Base-by-base conservation (phyloP, 2,888 invertebrate species). In the Cosmia trapezina region DNA sequence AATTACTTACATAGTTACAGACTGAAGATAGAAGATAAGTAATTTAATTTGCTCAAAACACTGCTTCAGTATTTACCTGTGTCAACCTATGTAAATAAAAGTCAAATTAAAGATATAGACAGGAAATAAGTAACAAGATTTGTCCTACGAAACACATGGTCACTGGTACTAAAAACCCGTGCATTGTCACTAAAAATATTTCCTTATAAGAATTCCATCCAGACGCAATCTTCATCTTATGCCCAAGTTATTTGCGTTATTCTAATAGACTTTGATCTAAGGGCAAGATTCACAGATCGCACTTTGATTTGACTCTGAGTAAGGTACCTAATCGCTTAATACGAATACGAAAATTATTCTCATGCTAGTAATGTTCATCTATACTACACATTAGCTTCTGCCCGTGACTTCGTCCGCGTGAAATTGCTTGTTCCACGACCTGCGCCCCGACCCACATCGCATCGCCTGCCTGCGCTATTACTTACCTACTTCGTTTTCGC, bases 171-270 rank as follows among this genome's bases (percentile, higher is more conserved):
- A 12, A 37, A 4, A 47, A 41, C 56, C n/a, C n/a, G n/a, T n/a
- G n/a, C n/a, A n/a, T n/a, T 12, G 45, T 37, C 54, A 77, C 49
- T 45, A n/a, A 49, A 4, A 33, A 33, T 33, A 33, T 33, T 33
- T 33, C 33, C 33, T 33, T 8, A 19, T 4, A 51, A 71, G n/a
- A 56, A 51, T 62, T 60, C 72, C 77, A 63, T 22, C 19, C 54
- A 63, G 73, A 73, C 80, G 66, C 79, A 65, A 77, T 60, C 63
- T 64, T 63, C 37, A 33, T 37, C n/a, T 70, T 75, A 80, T 81
- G n/a, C 5, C 14, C 4, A 49, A 72, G 63, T 47, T 67, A 63
- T 67, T 63, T 63, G 37, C 37, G 37, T 33, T 33, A 33, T 33
- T 33, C 33, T 33, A 33, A 33, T 33, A n/a, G n/a, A n/a, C n/a